Base-by-base conservation (phyloP, 2,113 vertebrate species). In the Cygnus buccinator region DNA sequence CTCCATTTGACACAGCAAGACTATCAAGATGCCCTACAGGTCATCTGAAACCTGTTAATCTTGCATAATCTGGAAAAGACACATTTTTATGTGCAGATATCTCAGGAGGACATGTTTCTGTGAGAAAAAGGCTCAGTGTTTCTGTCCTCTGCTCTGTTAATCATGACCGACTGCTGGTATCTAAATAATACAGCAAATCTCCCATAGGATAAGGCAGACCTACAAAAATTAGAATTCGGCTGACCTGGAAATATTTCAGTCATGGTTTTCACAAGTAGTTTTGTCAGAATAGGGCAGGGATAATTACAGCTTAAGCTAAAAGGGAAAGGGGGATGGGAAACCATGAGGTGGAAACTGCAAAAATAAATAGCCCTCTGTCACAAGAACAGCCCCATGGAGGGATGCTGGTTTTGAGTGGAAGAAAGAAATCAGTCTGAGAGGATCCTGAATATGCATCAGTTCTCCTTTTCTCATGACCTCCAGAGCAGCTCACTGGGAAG, bases 171-270 rank as follows among this genome's bases (percentile, higher is more conserved):
- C 55, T 80, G 29, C 37, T 94, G 59, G 28, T 74, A 58, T 71
- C 66, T 0, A 3, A 89, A 73, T 62, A 90, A 84, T 48, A 92
- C 62, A 54, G 58, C n/a, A 62, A 70, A 84, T 75, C 54, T 54
- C 66, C 44, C 87, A 82, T 23, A 73, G 78, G 55, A 94, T 77
- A 85, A 88, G 94, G 57, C 12, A 79, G 57, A 93, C 3, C 0
- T 66, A 66, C 6, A 29, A 89, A 72, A 84, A 94, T 89, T 86
- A 84, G 39, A 84, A 71, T 93, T 93, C 0, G 1, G 6, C 50
- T 95, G 95, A 90, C 87, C 82, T 87, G 82, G 70, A 96, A 93
- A 71, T 82, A 89, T 76, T 29, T 86, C 44, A 73, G 81, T 90
- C 65, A 55, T 29, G 62, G 50, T 86, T 94, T 91, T 97, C 63